Conservation (phyloP, 2,888 invertebrate genomes). For the Philereme vetulata region DNA sequence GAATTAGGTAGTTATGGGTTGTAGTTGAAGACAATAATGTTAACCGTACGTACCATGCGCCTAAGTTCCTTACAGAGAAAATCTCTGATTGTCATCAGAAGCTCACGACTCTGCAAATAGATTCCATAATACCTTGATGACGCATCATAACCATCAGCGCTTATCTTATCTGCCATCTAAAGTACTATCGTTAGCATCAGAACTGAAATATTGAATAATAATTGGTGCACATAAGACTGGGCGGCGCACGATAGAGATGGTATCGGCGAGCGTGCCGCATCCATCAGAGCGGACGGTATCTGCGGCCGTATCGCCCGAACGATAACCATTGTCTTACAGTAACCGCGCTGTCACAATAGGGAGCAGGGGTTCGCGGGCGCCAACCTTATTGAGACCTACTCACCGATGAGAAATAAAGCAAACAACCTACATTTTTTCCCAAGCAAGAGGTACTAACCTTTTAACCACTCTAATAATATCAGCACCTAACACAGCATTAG, state of each 20-base stretch:
- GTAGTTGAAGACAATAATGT: not conserved
- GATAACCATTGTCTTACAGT: conserved; percentile 76
- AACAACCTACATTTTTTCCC: too few relatives aligned
- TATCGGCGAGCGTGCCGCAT: conserved; percentile 80
- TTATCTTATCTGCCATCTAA: conserved; percentile 23
- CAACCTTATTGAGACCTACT: conserved; percentile 3
- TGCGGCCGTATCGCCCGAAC: conserved; percentile 65
- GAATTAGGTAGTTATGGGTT: too few relatives aligned
- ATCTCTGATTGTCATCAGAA: not conserved
- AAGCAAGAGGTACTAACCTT: too few relatives aligned
- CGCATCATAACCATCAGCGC: conserved; percentile 22
- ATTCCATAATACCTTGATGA: conserved; percentile 22
- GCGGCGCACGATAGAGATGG: conserved; percentile 68
- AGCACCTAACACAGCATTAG: too few relatives aligned
- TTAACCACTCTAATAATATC: too few relatives aligned
- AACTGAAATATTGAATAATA: conserved; percentile 77
- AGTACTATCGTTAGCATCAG: conserved; percentile 30
- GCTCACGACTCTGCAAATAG: conserved; percentile 15
- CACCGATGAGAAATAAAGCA: too few relatives aligned
- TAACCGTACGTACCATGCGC: not conserved
- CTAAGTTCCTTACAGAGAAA: not conserved
- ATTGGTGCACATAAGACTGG: conserved; percentile 72
- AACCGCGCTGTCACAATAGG: conserved; percentile 30
- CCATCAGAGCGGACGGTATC: conserved; percentile 74
- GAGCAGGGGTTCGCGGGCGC: conserved; percentile 39